Evolutionary conservation across 2,113 vertebrate species (phyloP).

Genomic region (Balaenoptera acutorostrata): DNA sequence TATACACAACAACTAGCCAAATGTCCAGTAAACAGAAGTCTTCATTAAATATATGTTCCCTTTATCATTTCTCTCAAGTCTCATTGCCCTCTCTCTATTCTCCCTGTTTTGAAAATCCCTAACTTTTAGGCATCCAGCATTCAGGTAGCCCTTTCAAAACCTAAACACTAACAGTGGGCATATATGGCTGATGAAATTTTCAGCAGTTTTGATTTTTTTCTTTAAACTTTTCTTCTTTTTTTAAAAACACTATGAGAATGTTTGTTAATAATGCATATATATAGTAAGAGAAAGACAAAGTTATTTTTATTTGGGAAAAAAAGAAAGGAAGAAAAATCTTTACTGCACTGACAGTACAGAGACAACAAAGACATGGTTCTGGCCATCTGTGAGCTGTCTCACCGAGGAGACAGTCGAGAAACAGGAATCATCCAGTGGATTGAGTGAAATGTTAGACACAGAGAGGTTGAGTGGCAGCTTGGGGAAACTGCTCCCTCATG

Average conservation of each 20-base stretch:
- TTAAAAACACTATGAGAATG: background rate
- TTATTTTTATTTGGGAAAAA: background rate
- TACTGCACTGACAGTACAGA: background rate
- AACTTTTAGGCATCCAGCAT: background rate
- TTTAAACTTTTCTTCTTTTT: background rate
- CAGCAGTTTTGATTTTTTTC: background rate
- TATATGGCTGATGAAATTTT: background rate
- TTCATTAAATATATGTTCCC: background rate
- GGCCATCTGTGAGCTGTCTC: background rate
- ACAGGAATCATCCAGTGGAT: background rate
- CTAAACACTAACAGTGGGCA: background rate
- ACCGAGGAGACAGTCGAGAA: background rate
- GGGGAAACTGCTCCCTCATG: background rate
- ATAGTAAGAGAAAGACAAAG: background rate
- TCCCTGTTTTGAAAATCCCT: background rate
- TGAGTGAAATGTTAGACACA: background rate
- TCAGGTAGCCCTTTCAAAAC: background rate
- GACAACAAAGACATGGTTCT: no score
- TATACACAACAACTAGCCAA: background rate
- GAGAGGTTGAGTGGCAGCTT: rapidly evolving
- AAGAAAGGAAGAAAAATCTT: background rate
- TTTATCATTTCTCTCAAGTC: background rate
- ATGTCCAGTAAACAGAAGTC: background rate
- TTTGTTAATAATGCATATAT: background rate
- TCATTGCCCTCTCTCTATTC: background rate